Percentiles rank a stretch among this genome's conserved stretches.
phyloP scores from a whole-genome alignment of 2,888 invertebrate species.

The Hypsopygia costalis region DNA sequence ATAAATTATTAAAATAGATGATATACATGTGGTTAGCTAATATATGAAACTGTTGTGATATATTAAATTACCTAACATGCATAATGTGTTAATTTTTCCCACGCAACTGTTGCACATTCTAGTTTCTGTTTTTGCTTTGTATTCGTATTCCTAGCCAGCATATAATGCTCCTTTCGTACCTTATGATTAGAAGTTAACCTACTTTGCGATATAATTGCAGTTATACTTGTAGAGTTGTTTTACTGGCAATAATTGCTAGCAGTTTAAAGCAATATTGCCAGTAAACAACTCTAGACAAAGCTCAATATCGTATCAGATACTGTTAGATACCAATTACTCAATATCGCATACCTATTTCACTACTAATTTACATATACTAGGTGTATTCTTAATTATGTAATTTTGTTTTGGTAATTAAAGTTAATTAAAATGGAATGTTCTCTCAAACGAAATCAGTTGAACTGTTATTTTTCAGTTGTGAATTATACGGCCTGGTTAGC shows the following conservation, averaged over 20 bases:
- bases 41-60: background rate
- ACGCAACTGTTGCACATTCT: constrained; percentile 2
- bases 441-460: background rate
- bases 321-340: background rate
- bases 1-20: background rate
- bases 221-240: background rate
- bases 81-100: constrained; percentile 5
- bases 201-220: background rate
- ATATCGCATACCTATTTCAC: background rate
- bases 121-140: constrained; percentile 8
- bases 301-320: no score
- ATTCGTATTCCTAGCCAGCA: constrained; percentile 1
- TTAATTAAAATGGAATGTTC: background rate
- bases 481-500: background rate
- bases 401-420: background rate
- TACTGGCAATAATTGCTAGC: no score
- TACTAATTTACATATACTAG: no score
- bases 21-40: background rate
- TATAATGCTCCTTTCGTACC: background rate
- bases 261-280: background rate
- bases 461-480: background rate
- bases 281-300: background rate
- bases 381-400: no score
- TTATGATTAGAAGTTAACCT: constrained; percentile 6
- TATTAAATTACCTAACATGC: constrained; percentile 1